A percentile compares a stretch with the other conserved stretches of the same genome.
Evolutionary conservation across 2,113 vertebrate genomes (phyloP).

Genomic region (Oreochromis tanganicae): DNA sequence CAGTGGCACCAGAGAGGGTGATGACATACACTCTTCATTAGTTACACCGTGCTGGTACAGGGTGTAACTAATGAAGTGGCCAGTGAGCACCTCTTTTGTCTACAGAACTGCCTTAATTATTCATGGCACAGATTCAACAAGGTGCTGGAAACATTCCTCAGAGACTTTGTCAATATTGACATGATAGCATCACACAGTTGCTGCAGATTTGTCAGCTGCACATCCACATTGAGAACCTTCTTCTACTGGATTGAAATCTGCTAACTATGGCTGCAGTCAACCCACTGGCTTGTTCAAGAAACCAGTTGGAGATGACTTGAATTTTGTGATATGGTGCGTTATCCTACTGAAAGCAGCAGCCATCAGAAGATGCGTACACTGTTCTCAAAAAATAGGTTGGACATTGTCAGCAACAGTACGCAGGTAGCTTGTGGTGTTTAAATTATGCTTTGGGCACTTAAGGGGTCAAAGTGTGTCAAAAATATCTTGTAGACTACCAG

Average conservation of each 20-base stretch:
- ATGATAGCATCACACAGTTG: background rate
- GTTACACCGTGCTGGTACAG: background rate
- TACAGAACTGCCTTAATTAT: background rate
- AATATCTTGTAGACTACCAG: background rate
- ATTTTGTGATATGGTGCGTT: accelerated
- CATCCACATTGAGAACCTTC: background rate
- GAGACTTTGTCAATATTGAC: background rate
- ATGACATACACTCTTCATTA: background rate
- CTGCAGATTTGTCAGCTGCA: background rate
- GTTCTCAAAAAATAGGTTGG: background rate
- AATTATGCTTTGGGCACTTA: background rate
- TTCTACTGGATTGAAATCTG: background rate
- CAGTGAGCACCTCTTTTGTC: background rate
- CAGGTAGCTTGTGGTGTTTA: background rate
- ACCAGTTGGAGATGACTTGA: background rate
- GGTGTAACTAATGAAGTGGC: background rate
- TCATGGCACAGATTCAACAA: background rate
- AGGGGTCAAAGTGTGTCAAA: background rate
- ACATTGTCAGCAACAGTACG: background rate
- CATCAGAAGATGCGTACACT: background rate
- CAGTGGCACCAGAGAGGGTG: background rate
- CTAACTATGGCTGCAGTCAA: background rate
- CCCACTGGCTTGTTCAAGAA: background rate
- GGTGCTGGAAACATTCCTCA: background rate
- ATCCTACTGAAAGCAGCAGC: background rate